phyloP scores from a whole-genome alignment of 2,888 invertebrate species.

The Catocala fraxini region DNA sequence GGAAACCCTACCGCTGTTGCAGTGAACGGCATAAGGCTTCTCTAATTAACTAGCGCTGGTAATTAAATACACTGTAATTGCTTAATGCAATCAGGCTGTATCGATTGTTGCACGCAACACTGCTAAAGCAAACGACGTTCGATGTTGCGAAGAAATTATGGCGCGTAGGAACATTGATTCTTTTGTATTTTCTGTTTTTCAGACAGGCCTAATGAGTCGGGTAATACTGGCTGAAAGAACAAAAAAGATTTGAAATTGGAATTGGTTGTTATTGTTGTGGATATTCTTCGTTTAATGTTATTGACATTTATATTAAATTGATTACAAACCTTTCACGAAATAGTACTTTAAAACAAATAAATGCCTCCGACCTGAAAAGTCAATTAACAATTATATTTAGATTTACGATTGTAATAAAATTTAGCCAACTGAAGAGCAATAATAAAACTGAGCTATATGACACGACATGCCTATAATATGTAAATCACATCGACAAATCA shows the following conservation, averaged over 20 bases:
- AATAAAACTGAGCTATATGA: constrained; percentile 49
- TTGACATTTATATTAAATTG: constrained; percentile 9
- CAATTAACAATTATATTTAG: constrained; percentile 50
- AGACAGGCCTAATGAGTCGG: background rate
- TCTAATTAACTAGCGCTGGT: constrained; percentile 81
- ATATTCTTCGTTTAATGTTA: background rate
- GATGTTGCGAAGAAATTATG: constrained; percentile 37
- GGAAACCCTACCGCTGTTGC: constrained; percentile 77
- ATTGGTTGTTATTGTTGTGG: background rate
- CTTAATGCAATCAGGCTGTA: constrained; percentile 79
- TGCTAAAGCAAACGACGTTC: constrained; percentile 40
- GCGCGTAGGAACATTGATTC: constrained; percentile 36
- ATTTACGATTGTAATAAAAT: constrained; percentile 51
- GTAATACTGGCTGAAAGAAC: background rate
- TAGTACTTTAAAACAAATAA: constrained; percentile 31
- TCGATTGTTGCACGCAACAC: constrained; percentile 52
- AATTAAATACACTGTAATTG: constrained; percentile 86
- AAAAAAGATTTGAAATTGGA: background rate
- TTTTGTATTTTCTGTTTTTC: constrained; percentile 5
- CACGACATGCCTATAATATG: constrained; percentile 52
- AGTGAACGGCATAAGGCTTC: constrained; percentile 71
- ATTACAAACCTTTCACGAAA: constrained; percentile 10
- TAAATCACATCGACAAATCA: constrained; percentile 60
- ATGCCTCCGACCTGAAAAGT: constrained; percentile 41
- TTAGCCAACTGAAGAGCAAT: constrained; percentile 42